Base-by-base conservation (phyloP, 2,888 invertebrate species). In the Dicyrtomina minuta region DNA sequence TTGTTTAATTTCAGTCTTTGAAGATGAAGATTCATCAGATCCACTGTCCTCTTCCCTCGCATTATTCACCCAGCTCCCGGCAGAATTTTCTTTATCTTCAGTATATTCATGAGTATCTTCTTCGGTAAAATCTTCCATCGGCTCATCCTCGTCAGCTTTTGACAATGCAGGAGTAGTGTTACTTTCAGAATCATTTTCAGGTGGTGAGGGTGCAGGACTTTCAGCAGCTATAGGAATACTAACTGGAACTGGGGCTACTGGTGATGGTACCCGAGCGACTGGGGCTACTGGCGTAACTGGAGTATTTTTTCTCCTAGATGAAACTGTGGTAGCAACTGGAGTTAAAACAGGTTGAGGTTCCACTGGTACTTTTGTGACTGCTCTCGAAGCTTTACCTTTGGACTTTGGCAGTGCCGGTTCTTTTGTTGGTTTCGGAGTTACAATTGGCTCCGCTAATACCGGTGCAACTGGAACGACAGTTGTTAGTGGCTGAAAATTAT, bases 61-160 rank as follows among this genome's bases (percentile, higher is more conserved):
- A 24, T 20, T 44, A 24, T 60, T 59, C 1, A 59, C 59, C 67
- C 67, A 67, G 27, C 51, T 60, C 12, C 67, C 67, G 8, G 58
- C 59, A 27, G 59, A 60, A 44, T 69, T 69, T 56, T 69, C 69
- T 33, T 69, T 69, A 49, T 69, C 64, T 26, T 60, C 68, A n/a
- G 43, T 44, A 43, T 68, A 61, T 17, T 68, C 61, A 1, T 41
- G 27, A 51, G 27, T 53, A 10, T 51, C 60, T 20, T 39, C 53
- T 51, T 59, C 46, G 33, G 39, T 70, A 44, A 58, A 41, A 24
- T 60, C 68, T 43, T 55, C 65, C 41, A 68, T 65, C 15, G 51
- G 65, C 58, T 69, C 71, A 2, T 67, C 70, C 1, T 59, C 64
- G 22, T 65, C 62, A 2, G 68, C 43, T 56, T 27, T 56, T 13